phyloP scores from a whole-genome alignment of 1,140 invertebrate species.

The Zeugodacus cucurbitae region DNA sequence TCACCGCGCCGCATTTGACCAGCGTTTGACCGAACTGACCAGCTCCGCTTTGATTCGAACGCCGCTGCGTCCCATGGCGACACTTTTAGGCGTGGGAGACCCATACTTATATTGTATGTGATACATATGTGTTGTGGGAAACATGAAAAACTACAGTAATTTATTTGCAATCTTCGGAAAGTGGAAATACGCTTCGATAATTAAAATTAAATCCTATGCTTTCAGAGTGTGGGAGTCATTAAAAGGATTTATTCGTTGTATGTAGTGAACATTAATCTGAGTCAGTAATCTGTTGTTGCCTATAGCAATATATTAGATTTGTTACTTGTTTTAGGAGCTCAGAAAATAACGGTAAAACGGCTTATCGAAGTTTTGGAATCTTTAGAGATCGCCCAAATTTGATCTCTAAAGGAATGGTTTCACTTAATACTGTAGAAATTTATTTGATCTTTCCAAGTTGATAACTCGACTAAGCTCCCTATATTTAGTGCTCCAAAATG shows the following conservation, averaged over 20 bases:
- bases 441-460: too few species aligned
- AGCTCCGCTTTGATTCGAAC: not conserved
- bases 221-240: not conserved
- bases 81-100: not conserved
- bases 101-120: not conserved
- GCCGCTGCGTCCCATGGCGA: not conserved
- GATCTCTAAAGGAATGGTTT: too few species aligned
- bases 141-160: constrained; percentile 4
- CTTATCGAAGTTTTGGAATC: too few species aligned
- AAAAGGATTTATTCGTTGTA: not conserved
- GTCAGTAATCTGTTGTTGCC: too few species aligned
- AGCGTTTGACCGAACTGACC: not conserved
- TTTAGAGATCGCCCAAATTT: too few species aligned
- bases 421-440: too few species aligned
- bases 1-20: not conserved
- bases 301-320: too few species aligned
- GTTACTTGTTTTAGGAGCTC: too few species aligned
- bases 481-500: too few species aligned
- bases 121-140: not conserved
- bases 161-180: not conserved
- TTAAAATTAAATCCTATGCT: not conserved
- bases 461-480: too few species aligned
- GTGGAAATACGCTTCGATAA: not conserved
- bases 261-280: too few species aligned
- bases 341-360: too few species aligned